Evolutionary conservation across 1,140 invertebrate genomes (phyloP).

Genomic region (Vanessa tameamea): DNA sequence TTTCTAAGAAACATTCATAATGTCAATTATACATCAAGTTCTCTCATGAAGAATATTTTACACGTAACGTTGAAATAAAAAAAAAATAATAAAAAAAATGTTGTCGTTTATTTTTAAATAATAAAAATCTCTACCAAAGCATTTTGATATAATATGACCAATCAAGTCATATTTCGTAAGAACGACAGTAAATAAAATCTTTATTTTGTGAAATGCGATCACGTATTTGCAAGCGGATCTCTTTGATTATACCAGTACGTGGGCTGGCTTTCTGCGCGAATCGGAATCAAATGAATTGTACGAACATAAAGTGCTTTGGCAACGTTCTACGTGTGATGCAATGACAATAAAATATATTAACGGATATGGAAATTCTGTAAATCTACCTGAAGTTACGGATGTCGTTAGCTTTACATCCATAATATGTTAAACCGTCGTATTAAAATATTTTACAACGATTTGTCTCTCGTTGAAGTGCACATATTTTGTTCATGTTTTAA

Average conservation of each 20-base stretch:
- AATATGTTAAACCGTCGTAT: background rate
- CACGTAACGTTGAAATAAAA: too few relatives aligned
- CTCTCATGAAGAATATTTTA: too few relatives aligned
- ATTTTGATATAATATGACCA: conserved; percentile 25
- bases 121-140: conserved; percentile 1
- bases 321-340: conserved; percentile 24
- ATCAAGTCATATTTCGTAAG: conserved; percentile 44
- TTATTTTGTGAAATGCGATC: conserved; percentile 59
- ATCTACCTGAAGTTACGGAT: conserved; percentile 7
- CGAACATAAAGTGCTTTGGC: conserved; percentile 34
- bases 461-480: background rate
- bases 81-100: background rate
- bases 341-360: conserved; percentile 11
- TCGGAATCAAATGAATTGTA: conserved; percentile 41
- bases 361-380: conserved; percentile 8
- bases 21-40: background rate
- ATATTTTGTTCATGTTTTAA: background rate
- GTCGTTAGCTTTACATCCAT: background rate
- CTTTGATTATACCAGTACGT: conserved; percentile 67
- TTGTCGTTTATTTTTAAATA: background rate
- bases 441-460: background rate
- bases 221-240: conserved; percentile 71
- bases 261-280: conserved; percentile 51
- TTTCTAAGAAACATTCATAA: background rate
- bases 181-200: conserved; percentile 48